phyloP scores from a whole-genome alignment of 1,140 invertebrate genomes.

The Panagrolaimus sp. region DNA sequence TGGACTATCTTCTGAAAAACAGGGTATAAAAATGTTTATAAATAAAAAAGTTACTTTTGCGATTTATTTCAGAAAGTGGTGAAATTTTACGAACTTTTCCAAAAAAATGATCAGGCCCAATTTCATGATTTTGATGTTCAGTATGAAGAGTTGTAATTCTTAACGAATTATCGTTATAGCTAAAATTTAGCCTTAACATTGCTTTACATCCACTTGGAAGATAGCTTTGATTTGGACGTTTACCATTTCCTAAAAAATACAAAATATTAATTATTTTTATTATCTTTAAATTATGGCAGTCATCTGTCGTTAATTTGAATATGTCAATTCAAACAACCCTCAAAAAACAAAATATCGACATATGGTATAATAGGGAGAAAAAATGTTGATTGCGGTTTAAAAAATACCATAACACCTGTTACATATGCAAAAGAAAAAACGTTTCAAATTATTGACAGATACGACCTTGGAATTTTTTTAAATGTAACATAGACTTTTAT shows the following conservation, averaged over 20 bases:
- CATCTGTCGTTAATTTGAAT: too few relatives aligned
- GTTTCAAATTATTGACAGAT: neutral
- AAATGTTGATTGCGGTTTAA: neutral
- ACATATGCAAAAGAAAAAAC: neutral
- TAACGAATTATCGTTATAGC: neutral
- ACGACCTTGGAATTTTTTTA: neutral
- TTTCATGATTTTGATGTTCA: neutral
- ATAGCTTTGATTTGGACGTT: constrained; percentile 53
- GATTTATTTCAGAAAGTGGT: too few relatives aligned
- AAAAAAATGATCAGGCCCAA: too few relatives aligned
- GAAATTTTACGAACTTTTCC: too few relatives aligned
- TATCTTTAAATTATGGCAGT: neutral
- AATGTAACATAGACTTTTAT: too few relatives aligned
- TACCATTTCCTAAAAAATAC: constrained; percentile 44
- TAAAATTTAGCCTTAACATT: constrained; percentile 51
- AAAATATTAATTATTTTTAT: neutral
- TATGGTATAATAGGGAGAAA: too few relatives aligned
- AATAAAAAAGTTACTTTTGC: too few relatives aligned
- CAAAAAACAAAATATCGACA: too few relatives aligned
- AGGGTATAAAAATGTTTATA: too few relatives aligned
- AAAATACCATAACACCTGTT: constrained; percentile 14
- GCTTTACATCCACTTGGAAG: constrained; percentile 49
- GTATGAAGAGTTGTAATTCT: neutral
- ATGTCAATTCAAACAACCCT: too few relatives aligned
- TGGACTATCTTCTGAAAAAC: too few relatives aligned